phyloP scores from a whole-genome alignment of 2,797 vertebrate species.

The Anguilla marmorata region DNA sequence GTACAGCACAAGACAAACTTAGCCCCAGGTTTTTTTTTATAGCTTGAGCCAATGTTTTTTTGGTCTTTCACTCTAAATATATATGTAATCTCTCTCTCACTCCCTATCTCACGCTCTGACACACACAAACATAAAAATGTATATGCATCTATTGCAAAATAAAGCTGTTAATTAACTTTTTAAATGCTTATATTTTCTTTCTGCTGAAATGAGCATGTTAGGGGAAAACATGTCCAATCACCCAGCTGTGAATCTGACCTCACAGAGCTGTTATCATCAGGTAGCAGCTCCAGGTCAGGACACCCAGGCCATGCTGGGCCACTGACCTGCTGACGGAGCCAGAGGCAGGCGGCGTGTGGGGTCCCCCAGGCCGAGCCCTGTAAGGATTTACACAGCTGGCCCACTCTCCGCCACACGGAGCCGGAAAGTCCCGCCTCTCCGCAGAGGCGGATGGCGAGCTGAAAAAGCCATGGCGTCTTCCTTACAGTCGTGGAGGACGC shows the following conservation, averaged over 20 bases:
- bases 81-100: neutral
- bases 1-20: neutral
- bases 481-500: neutral
- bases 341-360: neutral
- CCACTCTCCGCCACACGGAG: neutral
- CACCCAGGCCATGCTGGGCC: neutral
- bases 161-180: neutral
- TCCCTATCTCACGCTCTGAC: neutral
- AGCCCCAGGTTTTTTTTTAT: neutral
- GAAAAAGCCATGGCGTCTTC: neutral
- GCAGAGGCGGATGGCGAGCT: neutral
- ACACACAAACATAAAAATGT: neutral
- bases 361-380: neutral
- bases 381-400: neutral
- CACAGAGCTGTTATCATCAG: neutral
- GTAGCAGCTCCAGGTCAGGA: constrained; percentile 4
- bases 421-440: neutral
- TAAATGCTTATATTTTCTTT: neutral
- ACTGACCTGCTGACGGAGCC: neutral
- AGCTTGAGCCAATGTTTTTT: neutral
- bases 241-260: neutral
- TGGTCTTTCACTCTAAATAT: neutral
- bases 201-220: neutral
- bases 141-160: neutral
- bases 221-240: neutral